phyloP scores from a whole-genome alignment of 2,888 invertebrate species.

The Caenorhabditis sp. region DNA sequence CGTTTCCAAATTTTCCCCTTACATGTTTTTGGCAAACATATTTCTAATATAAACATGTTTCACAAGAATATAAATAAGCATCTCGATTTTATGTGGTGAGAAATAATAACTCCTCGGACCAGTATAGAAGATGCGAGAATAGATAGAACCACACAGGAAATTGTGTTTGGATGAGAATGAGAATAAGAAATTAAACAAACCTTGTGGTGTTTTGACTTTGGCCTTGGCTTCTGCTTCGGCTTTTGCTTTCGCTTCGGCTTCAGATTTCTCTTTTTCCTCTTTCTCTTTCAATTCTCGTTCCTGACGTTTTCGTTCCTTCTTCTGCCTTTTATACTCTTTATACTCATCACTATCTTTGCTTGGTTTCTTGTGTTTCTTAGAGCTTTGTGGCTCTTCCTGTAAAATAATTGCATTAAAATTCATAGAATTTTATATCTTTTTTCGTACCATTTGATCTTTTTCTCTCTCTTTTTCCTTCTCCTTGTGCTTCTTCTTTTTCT shows the following conservation, averaged over 20 bases:
- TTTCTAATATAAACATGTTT: too few relatives aligned
- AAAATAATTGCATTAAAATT: slow-evolving; percentile 16
- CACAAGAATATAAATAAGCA: too few relatives aligned
- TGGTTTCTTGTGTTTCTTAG: slow-evolving; percentile 24
- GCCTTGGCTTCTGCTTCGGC: neutral
- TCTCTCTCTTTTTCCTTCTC: slow-evolving; percentile 4
- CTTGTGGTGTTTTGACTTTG: neutral
- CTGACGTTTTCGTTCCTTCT: slow-evolving; percentile 20
- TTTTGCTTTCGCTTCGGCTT: too few relatives aligned
- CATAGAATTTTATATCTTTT: slow-evolving; percentile 8
- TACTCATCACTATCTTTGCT: slow-evolving; percentile 32
- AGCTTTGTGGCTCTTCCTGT: neutral
- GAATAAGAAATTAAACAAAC: too few relatives aligned
- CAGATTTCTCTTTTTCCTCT: neutral
- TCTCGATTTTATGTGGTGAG: too few relatives aligned
- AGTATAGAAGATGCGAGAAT: too few relatives aligned
- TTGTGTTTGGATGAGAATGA: too few relatives aligned
- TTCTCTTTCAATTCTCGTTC: slow-evolving; percentile 11
- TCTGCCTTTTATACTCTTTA: slow-evolving; percentile 29
- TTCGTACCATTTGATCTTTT: slow-evolving; percentile 1
- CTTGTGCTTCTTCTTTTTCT: slow-evolving; percentile 11
- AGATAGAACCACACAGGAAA: too few relatives aligned
- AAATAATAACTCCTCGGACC: too few relatives aligned
- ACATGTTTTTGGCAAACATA: too few relatives aligned
- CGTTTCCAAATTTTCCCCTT: too few relatives aligned